phyloP scores from a whole-genome alignment of 2,888 invertebrate species.

The Protonemura montana region DNA sequence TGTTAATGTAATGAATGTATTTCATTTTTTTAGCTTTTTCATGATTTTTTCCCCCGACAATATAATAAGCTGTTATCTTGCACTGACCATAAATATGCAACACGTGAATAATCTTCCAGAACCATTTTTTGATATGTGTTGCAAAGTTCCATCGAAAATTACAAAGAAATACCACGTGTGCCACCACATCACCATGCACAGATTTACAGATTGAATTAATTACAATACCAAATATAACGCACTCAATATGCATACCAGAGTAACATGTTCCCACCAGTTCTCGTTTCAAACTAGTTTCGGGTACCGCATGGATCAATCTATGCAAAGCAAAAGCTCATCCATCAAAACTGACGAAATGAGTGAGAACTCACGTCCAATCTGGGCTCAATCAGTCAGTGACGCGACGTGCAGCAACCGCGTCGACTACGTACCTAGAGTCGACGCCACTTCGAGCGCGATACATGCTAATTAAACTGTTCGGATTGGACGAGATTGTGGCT shows the following conservation, averaged over 20 bases:
- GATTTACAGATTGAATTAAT: neutral
- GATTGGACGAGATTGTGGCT: neutral
- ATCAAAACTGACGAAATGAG: slow-evolving; percentile 12
- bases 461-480: neutral
- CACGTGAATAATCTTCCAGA: too few relatives aligned
- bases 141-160: too few relatives aligned
- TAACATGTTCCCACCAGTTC: neutral
- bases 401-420: neutral
- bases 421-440: neutral
- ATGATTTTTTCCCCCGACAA: too few relatives aligned
- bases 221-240: neutral
- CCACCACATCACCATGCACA: too few relatives aligned
- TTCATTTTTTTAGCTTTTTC: too few relatives aligned
- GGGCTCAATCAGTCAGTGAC: neutral
- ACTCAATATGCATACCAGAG: neutral
- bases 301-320: neutral
- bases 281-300: neutral
- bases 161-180: too few relatives aligned
- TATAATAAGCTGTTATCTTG: too few relatives aligned
- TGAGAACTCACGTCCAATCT: neutral
- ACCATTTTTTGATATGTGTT: too few relatives aligned
- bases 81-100: too few relatives aligned
- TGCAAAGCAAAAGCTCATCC: neutral
- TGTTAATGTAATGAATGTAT: too few relatives aligned
- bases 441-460: neutral